Conservation (phyloP, 2,113 vertebrate species). For the Ptilonorhynchus violaceus region DNA sequence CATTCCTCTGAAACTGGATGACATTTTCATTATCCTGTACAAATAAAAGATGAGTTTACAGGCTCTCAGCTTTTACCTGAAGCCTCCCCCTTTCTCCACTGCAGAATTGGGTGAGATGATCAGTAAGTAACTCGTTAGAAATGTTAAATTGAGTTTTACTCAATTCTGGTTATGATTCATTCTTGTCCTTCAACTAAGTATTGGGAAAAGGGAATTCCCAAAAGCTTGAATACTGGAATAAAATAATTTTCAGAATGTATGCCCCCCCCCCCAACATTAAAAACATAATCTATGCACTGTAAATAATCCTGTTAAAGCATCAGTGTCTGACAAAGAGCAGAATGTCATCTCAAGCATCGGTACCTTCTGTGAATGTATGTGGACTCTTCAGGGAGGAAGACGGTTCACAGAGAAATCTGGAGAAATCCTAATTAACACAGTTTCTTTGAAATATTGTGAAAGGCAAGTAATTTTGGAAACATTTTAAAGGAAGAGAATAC, state of each 20-base stretch:
- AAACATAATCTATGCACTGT: neutral
- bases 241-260: neutral
- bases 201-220: neutral
- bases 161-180: neutral
- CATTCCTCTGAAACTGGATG: neutral
- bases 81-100: neutral
- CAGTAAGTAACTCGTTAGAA: neutral
- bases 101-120: neutral
- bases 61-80: neutral
- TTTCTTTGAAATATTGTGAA: neutral
- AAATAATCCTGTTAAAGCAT: neutral
- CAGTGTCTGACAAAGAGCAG: neutral
- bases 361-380: neutral
- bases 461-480: neutral
- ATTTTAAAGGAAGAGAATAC: neutral
- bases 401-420: neutral
- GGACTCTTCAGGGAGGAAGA: neutral
- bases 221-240: neutral
- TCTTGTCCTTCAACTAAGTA: neutral
- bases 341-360: neutral
- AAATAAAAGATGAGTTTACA: neutral
- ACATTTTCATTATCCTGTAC: neutral
- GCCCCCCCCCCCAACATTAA: fast-evolving
- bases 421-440: neutral
- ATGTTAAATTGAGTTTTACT: neutral